phyloP scores from a whole-genome alignment of 2,888 invertebrate genomes.

The Mythimna pallens region DNA sequence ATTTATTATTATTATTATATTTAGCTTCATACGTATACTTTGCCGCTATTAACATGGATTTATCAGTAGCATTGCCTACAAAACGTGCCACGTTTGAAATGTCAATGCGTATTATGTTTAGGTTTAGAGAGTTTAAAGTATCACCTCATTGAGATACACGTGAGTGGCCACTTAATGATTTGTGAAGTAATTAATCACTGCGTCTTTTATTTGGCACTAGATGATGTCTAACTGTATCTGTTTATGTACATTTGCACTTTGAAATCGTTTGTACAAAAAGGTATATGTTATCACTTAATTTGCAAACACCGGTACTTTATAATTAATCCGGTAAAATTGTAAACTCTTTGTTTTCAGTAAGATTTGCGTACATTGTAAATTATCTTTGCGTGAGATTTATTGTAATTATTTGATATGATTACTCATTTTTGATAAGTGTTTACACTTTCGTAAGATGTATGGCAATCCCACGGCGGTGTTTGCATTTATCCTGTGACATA shows the following conservation, averaged over 20 bases:
- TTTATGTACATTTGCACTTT: slow-evolving; percentile 2
- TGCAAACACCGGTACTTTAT: no score
- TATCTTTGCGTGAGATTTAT: no score
- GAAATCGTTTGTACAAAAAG: not conserved
- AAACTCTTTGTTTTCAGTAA: no score
- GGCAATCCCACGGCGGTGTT: no score
- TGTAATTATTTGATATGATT: no score
- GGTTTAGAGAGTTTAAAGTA: slow-evolving; percentile 23
- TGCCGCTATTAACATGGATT: not conserved
- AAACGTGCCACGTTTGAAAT: slow-evolving; percentile 21
- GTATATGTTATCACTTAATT: not conserved
- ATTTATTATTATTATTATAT: no score
- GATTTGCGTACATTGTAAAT: no score
- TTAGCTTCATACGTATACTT: not conserved
- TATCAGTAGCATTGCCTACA: slow-evolving; percentile 7
- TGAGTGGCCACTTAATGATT: slow-evolving; percentile 22
- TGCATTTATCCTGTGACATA: no score
- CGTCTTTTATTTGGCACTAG: slow-evolving; percentile 37
- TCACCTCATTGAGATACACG: slow-evolving; percentile 36
- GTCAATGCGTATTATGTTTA: slow-evolving; percentile 32
- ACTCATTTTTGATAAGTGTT: no score
- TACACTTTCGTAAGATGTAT: no score
- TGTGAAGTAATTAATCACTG: slow-evolving; percentile 27
- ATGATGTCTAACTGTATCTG: slow-evolving; percentile 5
- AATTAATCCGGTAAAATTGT: no score